phyloP scores from a whole-genome alignment of 2,888 invertebrate species.

The Agonopterix heracliana region DNA sequence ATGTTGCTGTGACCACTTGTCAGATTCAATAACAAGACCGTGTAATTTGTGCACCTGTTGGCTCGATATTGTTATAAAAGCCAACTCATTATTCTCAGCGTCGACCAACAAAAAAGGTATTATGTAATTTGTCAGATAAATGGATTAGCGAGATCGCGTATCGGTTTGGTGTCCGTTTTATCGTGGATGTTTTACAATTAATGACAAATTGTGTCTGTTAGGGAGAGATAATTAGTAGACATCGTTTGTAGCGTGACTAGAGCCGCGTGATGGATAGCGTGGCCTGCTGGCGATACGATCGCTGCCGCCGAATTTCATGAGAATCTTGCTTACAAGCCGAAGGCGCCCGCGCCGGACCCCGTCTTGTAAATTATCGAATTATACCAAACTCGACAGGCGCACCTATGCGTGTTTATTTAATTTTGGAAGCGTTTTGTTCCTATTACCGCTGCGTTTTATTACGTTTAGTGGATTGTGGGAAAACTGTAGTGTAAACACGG shows the following conservation, averaged over 20 bases:
- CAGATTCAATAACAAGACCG: slow-evolving; percentile 60
- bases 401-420: slow-evolving; percentile 68
- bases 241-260: slow-evolving; percentile 53
- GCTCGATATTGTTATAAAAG: slow-evolving; percentile 15
- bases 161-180: slow-evolving; percentile 18
- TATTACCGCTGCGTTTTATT: slow-evolving; percentile 46
- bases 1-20: slow-evolving; percentile 71
- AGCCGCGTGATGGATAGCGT: slow-evolving; percentile 61
- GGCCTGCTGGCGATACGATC: slow-evolving; percentile 66
- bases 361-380: slow-evolving; percentile 68
- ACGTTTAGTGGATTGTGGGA: slow-evolving; percentile 43
- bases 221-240: slow-evolving; percentile 51
- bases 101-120: neutral
- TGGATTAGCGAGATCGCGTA: slow-evolving; percentile 15
- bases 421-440: slow-evolving; percentile 60
- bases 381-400: slow-evolving; percentile 48
- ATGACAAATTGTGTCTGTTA: slow-evolving; percentile 52
- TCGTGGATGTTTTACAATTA: slow-evolving; percentile 38
- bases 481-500: slow-evolving; percentile 41
- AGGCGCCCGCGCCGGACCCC: slow-evolving; percentile 36
- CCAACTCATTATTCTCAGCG: slow-evolving; percentile 1
- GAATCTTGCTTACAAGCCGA: slow-evolving; percentile 59
- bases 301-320: slow-evolving; percentile 65
- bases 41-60: slow-evolving; percentile 6
- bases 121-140: slow-evolving; percentile 12